Evolutionary conservation across 2,113 vertebrate genomes (phyloP), one percentile per base, ranked within the genome.

Genomic region (Parus major): DNA sequence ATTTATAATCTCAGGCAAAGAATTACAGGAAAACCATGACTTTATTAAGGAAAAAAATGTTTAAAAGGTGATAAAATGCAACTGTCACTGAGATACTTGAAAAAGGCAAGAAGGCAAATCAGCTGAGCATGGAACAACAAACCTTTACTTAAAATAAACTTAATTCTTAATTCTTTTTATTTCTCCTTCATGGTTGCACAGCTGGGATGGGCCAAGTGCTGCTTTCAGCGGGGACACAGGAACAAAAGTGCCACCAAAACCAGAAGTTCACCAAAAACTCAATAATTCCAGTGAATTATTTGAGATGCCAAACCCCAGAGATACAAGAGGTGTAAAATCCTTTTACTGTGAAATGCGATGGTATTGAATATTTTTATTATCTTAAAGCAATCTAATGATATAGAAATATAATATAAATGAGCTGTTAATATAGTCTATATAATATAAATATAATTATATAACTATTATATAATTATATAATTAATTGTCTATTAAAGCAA

Each of bases 281-380:
- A 2, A 31, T 4, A 3, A n/a, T 68, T 60, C 5, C n/a, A 35
- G 27, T 7, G 36, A 73, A 27, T n/a, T 47, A 8, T 20, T 22
- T 46, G 57, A 68, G 55, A 28, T 41, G 29, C 11, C 33, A 57
- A 80, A 69, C 4, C 29, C 6, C 44, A 52, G 86, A 35, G 53
- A 15, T 18, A 22, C 5, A 13, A n/a, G 52, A 33, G 41, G 29
- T 2, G 7, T 5, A 15, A 1, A 55, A 9, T 46, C 12, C 20
- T 36, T 65, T 29, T 3, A 4, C 13, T 35, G 22, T n/a, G 47
- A 35, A 44, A 50, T 8, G 22, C 0, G 0, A 12, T 15, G 8
- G 12, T n/a, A 9, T 2, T 44, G 4, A 39, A 39, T 39, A 39
- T 39, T 39, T 39, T 39, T 39, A 39, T 39, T 39, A 39, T 39